Conservation (phyloP, 2,888 invertebrate species). For the Protonemura montana region DNA sequence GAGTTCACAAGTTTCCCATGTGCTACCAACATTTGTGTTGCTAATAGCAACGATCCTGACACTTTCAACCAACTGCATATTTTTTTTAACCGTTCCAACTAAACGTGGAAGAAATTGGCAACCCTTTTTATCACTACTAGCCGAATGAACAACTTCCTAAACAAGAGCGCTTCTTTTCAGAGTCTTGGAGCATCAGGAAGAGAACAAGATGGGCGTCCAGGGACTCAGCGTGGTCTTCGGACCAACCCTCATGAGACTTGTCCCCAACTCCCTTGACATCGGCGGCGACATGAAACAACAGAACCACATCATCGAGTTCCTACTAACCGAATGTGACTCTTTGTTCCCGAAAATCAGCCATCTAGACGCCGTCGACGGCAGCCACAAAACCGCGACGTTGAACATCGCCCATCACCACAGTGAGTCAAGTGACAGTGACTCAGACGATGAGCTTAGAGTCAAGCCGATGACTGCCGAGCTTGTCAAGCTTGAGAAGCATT, state of each 20-base stretch:
- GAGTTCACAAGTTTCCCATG: too few species aligned
- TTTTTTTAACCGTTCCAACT: too few species aligned
- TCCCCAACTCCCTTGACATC: background rate
- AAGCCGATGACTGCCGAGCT: background rate
- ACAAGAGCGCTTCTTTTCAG: background rate
- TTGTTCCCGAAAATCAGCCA: background rate
- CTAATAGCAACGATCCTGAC: too few species aligned
- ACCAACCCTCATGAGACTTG: constrained; percentile 16
- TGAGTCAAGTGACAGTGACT: background rate
- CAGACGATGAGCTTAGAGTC: background rate
- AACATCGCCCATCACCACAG: background rate
- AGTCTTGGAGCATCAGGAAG: constrained; percentile 5
- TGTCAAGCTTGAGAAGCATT: background rate
- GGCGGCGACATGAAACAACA: constrained; percentile 20
- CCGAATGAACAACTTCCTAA: too few species aligned
- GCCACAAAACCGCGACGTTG: background rate
- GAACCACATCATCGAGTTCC: constrained; percentile 18
- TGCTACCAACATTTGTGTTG: too few species aligned
- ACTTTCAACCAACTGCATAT: too few species aligned
- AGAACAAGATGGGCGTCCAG: constrained; percentile 25
- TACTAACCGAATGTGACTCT: background rate
- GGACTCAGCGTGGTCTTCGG: constrained; percentile 16
- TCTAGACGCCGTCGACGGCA: background rate
- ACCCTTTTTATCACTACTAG: too few species aligned
- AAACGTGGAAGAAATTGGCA: too few species aligned